These are phyloP conservation scores for Atethmia centrago DNA, from an alignment of 2,888 invertebrate species.

Conservation along the genomic window DNA sequence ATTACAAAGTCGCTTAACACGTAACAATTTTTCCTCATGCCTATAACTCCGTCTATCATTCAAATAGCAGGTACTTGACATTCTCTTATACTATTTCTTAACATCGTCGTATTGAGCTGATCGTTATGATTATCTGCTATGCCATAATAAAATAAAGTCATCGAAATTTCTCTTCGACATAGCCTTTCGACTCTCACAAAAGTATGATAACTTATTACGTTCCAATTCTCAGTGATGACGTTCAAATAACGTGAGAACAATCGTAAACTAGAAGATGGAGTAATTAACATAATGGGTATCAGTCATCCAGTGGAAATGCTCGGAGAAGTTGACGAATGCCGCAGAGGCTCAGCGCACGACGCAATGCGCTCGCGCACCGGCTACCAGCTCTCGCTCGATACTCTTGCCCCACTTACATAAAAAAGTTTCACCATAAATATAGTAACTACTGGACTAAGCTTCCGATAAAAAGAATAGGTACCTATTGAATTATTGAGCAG, in stretches of 20 bases:
- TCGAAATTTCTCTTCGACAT: constrained; percentile 41
- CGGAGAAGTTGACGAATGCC: constrained; percentile 40
- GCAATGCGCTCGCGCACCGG: constrained; percentile 47
- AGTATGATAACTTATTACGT: constrained; percentile 25
- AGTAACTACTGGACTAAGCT: constrained; percentile 62
- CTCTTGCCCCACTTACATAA: constrained; percentile 77
- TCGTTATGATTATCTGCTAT: constrained; percentile 3
- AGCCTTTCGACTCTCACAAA: constrained; percentile 28
- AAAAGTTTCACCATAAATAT: constrained; percentile 79
- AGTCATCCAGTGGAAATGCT: constrained; percentile 31
- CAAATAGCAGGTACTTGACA: constrained; percentile 7
- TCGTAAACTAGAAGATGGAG: constrained; percentile 25
- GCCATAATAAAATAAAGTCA: constrained; percentile 19
- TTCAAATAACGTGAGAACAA: constrained; percentile 47
- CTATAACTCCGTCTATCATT: constrained; percentile 16
- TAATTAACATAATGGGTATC: constrained; percentile 43
- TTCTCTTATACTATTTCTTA: constrained; percentile 14
- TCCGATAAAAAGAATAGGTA: constrained; percentile 62
- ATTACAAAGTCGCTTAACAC: constrained; percentile 22
- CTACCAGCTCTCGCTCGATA: constrained; percentile 62
- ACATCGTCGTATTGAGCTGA: neutral
- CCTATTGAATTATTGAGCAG: constrained; percentile 57
- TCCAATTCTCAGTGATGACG: constrained; percentile 40
- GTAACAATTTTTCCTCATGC: constrained; percentile 30
- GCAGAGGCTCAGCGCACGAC: constrained; percentile 14